Percentiles rank a stretch among this genome's conserved stretches.
Evolutionary conservation across 2,888 invertebrate genomes (phyloP).

Genomic region (Lumbricus terrestris): DNA sequence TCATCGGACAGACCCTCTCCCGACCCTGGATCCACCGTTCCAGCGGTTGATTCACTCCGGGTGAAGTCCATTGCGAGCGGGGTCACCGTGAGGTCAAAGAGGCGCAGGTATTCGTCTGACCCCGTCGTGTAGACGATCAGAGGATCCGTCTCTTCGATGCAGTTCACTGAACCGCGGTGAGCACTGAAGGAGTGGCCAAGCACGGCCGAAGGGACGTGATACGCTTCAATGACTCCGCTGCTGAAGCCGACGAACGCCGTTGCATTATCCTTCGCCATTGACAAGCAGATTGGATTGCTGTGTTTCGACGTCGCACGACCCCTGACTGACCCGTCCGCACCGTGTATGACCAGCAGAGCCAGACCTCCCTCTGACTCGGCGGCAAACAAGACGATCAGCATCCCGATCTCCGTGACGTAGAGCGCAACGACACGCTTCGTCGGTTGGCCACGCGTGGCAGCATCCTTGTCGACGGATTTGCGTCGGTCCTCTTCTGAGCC

Average conservation of each 20-base stretch:
- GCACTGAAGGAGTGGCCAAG: conserved; percentile 13
- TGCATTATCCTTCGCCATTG: not conserved
- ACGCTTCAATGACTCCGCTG: conserved; percentile 9
- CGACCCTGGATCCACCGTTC: not conserved
- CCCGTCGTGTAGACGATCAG: conserved; percentile 16
- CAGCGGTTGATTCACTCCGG: not conserved
- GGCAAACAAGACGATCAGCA: conserved; percentile 5
- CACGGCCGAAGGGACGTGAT: conserved; percentile 11
- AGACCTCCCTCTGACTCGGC: not conserved
- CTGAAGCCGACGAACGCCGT: conserved; percentile 21
- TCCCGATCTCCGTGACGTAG: conserved; percentile 8
- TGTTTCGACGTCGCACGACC: not conserved
- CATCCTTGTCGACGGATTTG: not conserved
- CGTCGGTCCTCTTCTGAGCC: not conserved
- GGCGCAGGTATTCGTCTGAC: not conserved
- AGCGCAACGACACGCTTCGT: not conserved
- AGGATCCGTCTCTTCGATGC: conserved; percentile 9
- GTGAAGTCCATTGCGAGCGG: conserved; percentile 23
- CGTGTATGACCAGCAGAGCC: not conserved
- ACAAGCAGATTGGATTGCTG: not conserved
- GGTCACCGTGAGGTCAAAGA: conserved; percentile 3
- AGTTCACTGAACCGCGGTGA: conserved; percentile 19
- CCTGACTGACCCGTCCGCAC: not conserved
- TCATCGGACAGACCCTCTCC: not conserved
- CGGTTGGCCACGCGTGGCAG: not conserved